A percentile compares a stretch with the other conserved stretches of the same genome.
These are phyloP conservation scores for Ostrea edulis DNA, from an alignment of 1,140 invertebrate genomes.

Conservation along the genomic window DNA sequence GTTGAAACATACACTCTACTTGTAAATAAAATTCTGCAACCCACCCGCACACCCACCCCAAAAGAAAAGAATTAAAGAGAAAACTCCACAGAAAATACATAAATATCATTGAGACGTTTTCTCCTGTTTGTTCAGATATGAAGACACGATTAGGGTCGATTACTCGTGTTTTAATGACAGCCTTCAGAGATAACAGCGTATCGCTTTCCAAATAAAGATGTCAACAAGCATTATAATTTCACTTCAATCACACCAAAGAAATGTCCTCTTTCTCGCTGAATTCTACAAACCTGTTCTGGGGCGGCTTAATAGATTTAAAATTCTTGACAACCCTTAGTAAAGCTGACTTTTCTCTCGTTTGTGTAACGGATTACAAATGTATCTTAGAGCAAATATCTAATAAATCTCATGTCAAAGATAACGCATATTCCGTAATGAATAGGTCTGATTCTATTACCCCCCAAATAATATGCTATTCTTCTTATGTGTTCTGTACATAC, in stretches of 20 bases:
- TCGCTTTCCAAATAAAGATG: conserved; percentile 11
- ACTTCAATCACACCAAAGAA: background rate
- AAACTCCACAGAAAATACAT: background rate
- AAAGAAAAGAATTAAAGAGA: background rate
- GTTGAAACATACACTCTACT: too few relatives aligned
- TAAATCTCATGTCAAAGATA: conserved; percentile 5
- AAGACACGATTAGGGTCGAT: background rate
- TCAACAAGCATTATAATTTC: conserved; percentile 8
- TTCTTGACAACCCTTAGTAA: background rate
- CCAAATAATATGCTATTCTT: background rate
- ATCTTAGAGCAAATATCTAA: background rate
- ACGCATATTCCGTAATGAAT: background rate
- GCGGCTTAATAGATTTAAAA: conserved; percentile 16
- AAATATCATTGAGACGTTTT: background rate
- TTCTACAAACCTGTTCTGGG: background rate
- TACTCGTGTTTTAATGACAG: background rate
- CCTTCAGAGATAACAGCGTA: background rate
- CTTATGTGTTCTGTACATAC: background rate
- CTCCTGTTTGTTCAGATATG: background rate
- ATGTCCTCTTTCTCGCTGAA: conserved; percentile 1
- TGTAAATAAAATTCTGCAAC: too few relatives aligned
- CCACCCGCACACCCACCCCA: too few relatives aligned
- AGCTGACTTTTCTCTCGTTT: background rate
- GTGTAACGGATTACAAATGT: conserved; percentile 4
- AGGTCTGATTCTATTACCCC: background rate